Percentiles rank a stretch among this genome's conserved stretches.
Conservation (phyloP, 2,888 invertebrate species). For the Chouioia cunea region DNA sequence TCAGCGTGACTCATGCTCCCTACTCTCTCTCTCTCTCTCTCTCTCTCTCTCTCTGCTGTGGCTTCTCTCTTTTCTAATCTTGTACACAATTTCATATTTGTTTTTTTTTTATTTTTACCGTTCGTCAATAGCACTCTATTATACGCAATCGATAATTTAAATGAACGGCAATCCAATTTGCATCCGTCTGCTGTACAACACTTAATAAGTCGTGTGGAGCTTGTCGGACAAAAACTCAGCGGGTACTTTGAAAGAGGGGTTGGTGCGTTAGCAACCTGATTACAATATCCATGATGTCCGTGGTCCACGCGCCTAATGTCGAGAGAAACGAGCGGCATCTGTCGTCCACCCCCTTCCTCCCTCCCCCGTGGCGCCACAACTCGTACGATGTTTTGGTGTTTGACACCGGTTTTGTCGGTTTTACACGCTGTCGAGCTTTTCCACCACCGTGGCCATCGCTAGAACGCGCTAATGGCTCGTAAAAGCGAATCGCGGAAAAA, state of each 20-base stretch:
- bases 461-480: conserved; percentile 34
- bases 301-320: conserved; percentile 11
- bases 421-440: conserved; percentile 39
- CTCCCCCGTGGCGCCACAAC: not conserved
- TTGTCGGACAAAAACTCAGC: conserved; percentile 40
- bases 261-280: conserved; percentile 58
- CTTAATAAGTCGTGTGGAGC: conserved; percentile 18
- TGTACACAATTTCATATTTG: too few relatives aligned
- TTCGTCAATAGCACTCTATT: too few relatives aligned
- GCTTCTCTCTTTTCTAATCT: too few relatives aligned
- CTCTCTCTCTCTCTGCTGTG: too few relatives aligned
- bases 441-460: not conserved
- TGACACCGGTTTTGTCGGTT: conserved; percentile 43
- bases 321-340: conserved; percentile 55
- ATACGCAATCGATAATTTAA: too few relatives aligned
- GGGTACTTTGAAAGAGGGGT: conserved; percentile 22
- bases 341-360: conserved; percentile 47
- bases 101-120: too few relatives aligned
- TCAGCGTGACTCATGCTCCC: too few relatives aligned
- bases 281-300: conserved; percentile 59
- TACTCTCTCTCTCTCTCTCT: too few relatives aligned
- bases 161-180: too few relatives aligned
- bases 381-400: conserved; percentile 40
- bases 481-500: conserved; percentile 25
- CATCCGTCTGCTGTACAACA: not conserved